Percentiles rank a stretch among this genome's conserved stretches.
Conservation (phyloP, 64 coral and sea anemone species). For the Montipora capricornis region DNA sequence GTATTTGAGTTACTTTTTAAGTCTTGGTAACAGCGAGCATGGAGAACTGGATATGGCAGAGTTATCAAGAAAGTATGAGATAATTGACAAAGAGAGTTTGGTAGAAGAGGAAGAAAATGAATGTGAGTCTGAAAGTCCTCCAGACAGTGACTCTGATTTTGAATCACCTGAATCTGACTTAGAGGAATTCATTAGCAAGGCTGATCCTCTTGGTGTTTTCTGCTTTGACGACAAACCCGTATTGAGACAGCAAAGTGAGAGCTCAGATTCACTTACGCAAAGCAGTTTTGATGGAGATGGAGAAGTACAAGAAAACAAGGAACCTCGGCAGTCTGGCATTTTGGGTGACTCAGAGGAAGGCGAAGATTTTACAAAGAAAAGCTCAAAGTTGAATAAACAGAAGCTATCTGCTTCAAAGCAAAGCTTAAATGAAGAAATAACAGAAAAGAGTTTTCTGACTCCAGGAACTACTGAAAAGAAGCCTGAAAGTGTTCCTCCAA, state of each 20-base stretch:
- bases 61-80: slow-evolving; percentile 83
- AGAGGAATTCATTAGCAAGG: slow-evolving; percentile 63
- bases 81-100: slow-evolving; percentile 57
- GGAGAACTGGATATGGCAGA: slow-evolving; percentile 91
- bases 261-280: slow-evolving; percentile 28
- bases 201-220: not conserved
- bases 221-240: not conserved
- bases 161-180: slow-evolving; percentile 93
- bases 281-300: slow-evolving; percentile 43
- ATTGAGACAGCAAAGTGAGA: slow-evolving; percentile 22
- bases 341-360: not conserved
- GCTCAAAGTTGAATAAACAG: not conserved
- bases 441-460: slow-evolving; percentile 8
- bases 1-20: slow-evolving; percentile 86
- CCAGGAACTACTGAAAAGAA: not conserved
- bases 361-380: not conserved
- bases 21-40: slow-evolving; percentile 79
- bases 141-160: slow-evolving; percentile 94
- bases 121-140: slow-evolving; percentile 66
- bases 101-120: slow-evolving; percentile 30
- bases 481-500: not conserved
- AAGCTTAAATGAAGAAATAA: slow-evolving; percentile 61
- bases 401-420: slow-evolving; percentile 47
- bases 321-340: not conserved
- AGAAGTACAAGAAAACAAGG: slow-evolving; percentile 20